A percentile compares a stretch with the other conserved stretches of the same genome.
phyloP scores from a whole-genome alignment of 2,888 invertebrate species.

The Mythimna impura region DNA sequence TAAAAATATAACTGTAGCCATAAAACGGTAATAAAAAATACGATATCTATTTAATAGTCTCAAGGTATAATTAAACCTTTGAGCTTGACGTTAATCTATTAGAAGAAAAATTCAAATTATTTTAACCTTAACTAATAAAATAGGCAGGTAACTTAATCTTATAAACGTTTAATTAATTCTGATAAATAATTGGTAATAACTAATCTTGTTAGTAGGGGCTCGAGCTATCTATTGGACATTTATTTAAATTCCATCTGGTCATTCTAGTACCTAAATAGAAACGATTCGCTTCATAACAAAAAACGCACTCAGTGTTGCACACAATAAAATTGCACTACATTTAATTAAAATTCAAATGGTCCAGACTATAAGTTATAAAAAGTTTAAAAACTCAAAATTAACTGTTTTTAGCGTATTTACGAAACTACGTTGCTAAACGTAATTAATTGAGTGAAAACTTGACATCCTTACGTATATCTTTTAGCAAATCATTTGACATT shows the following conservation, averaged over 20 bases:
- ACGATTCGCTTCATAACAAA: slow-evolving; percentile 40
- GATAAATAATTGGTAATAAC: slow-evolving; percentile 5
- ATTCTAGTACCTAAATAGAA: slow-evolving; percentile 3
- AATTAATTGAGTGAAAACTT: slow-evolving; percentile 47
- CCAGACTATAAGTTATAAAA: neutral
- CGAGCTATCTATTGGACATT: slow-evolving; percentile 9
- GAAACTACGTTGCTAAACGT: slow-evolving; percentile 36
- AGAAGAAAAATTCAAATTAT: slow-evolving; percentile 31
- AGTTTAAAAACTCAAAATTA: slow-evolving; percentile 17
- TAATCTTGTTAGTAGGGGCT: slow-evolving; percentile 6
- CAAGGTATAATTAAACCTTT: slow-evolving; percentile 48
- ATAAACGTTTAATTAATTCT: slow-evolving; percentile 7
- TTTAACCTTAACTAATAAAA: slow-evolving; percentile 37
- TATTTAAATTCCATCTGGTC: slow-evolving; percentile 30
- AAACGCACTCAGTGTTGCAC: slow-evolving; percentile 34
- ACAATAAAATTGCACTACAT: slow-evolving; percentile 40
- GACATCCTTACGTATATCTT: slow-evolving; percentile 44
- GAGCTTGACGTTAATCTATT: slow-evolving; percentile 45
- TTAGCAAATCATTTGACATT: slow-evolving; percentile 49
- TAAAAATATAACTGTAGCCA: slow-evolving; percentile 50
- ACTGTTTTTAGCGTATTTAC: slow-evolving; percentile 24
- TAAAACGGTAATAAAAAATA: slow-evolving; percentile 61
- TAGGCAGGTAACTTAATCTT: slow-evolving; percentile 28
- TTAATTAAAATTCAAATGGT: slow-evolving; percentile 31
- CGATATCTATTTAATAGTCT: slow-evolving; percentile 46